Evolutionary conservation across 2,888 invertebrate species (phyloP).

Genomic region (Monoplex corrugatus): DNA sequence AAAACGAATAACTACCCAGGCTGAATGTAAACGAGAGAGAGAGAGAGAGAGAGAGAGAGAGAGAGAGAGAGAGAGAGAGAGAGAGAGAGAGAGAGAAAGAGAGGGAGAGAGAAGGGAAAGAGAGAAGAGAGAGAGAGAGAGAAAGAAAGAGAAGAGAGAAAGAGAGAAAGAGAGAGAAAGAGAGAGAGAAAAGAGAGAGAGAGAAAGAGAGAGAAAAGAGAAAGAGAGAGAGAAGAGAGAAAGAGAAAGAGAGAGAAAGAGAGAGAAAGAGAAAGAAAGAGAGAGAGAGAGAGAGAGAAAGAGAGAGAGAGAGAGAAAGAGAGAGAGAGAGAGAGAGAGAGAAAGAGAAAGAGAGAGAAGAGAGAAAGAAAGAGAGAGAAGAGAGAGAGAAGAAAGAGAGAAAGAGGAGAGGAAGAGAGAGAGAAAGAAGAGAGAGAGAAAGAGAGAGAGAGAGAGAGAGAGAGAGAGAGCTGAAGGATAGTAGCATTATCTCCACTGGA

Average conservation of each 20-base stretch:
- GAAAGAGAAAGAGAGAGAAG: neutral
- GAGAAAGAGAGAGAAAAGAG: neutral
- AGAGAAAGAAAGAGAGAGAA: neutral
- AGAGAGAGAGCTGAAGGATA: no score
- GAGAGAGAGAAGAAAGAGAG: no score
- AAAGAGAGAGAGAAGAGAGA: neutral
- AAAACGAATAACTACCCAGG: no score
- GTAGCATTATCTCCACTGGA: no score
- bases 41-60: neutral
- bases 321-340: neutral
- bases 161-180: neutral
- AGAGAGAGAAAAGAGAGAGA: neutral
- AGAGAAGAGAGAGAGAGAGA: neutral
- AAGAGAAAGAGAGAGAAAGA: neutral
- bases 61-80: neutral
- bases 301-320: neutral
- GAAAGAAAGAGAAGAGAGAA: neutral
- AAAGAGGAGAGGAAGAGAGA: no score
- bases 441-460: no score
- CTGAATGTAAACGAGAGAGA: no score
- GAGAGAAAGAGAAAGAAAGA: neutral
- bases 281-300: no score
- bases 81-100: neutral
- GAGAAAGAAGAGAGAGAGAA: no score
- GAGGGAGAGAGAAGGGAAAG: neutral